A percentile compares a stretch with the other conserved stretches of the same genome.
These are phyloP conservation scores for Drosophila fulvimacula DNA, from an alignment of 2,888 invertebrate species.

Conservation along the genomic window DNA sequence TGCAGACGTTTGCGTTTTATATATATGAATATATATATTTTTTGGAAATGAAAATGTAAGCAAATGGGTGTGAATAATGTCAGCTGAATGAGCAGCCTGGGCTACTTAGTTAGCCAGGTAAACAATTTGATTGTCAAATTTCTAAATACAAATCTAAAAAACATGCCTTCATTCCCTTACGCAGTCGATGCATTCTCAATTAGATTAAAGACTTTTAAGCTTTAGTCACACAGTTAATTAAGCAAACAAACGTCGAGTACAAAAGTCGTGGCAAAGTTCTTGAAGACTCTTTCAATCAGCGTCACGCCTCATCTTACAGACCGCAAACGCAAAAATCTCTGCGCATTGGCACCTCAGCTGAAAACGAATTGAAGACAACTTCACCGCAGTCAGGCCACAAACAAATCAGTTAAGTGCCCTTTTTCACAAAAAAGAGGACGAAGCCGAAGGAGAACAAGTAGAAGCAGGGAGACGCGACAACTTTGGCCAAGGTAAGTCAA, in stretches of 20 bases:
- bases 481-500: constrained; percentile 60
- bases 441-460: background rate
- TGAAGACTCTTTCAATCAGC: constrained; percentile 41
- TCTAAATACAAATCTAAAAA: background rate
- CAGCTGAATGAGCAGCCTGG: constrained; percentile 20
- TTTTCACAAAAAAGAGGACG: background rate
- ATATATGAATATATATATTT: constrained; percentile 22
- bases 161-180: background rate
- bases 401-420: constrained; percentile 74
- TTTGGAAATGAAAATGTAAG: constrained; percentile 18
- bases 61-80: constrained; percentile 31
- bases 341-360: constrained; percentile 60
- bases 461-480: constrained; percentile 29
- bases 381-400: constrained; percentile 58
- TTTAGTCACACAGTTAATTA: constrained; percentile 42
- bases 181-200: background rate
- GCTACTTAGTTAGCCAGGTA: constrained; percentile 11
- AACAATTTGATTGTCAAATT: rapidly evolving
- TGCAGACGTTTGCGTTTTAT: constrained; percentile 15
- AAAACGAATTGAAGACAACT: constrained; percentile 48
- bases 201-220: background rate
- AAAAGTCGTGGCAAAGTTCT: constrained; percentile 14
- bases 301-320: constrained; percentile 27
- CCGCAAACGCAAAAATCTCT: constrained; percentile 28
- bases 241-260: constrained; percentile 20